Evolutionary conservation across 2,113 vertebrate species (phyloP).

Genomic region (Copsychus sechellarum): DNA sequence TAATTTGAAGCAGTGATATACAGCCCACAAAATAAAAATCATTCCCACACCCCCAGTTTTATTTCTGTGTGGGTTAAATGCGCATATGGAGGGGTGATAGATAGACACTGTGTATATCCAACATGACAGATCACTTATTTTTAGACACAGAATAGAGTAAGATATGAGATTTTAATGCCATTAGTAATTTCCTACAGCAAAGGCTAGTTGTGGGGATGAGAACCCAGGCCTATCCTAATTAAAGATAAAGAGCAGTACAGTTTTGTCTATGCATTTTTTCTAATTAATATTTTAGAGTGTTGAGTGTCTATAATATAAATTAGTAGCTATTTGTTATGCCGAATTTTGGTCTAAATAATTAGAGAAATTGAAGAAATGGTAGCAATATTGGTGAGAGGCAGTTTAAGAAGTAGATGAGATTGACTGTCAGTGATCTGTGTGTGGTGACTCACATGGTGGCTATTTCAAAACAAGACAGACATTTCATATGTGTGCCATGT

Average conservation of each 20-base stretch:
- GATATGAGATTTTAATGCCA: neutral
- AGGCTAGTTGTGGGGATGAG: neutral
- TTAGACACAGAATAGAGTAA: neutral
- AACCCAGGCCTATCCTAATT: neutral
- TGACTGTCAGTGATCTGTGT: neutral
- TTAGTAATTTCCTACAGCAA: neutral
- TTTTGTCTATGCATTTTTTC: neutral
- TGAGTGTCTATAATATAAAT: neutral
- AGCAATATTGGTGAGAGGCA: neutral
- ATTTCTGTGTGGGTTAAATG: neutral
- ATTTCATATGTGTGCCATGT: neutral
- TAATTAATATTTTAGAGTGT: neutral
- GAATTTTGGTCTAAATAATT: neutral
- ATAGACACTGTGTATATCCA: neutral
- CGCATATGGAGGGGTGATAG: neutral
- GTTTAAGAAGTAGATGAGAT: neutral
- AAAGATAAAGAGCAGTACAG: neutral
- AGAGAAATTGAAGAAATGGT: neutral
- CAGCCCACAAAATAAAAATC: slow-evolving; percentile 36
- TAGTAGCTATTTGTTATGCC: neutral
- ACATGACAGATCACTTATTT: neutral
- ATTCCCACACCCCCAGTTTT: slow-evolving; percentile 23
- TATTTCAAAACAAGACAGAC: neutral
- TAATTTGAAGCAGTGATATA: slow-evolving; percentile 57
- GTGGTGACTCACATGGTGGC: neutral